Evolutionary conservation across 2,888 invertebrate species (phyloP).

Genomic region (Leucophenga maculata): DNA sequence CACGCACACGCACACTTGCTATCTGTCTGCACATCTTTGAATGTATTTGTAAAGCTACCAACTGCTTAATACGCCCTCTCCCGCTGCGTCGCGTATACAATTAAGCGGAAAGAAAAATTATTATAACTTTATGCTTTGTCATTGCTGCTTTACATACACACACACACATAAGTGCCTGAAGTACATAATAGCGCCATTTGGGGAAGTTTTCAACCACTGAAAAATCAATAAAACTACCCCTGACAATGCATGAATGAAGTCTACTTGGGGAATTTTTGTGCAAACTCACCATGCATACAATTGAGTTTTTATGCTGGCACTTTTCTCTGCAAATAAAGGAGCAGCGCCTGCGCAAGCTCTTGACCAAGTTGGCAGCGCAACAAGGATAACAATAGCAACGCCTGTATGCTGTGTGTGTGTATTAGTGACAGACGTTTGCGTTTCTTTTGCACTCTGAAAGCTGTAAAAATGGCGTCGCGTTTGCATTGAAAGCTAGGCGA

Average conservation of each 20-base stretch:
- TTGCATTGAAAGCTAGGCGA: background rate
- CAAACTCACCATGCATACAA: constrained; percentile 50
- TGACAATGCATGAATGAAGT: constrained; percentile 24
- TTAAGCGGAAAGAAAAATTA: constrained; percentile 69
- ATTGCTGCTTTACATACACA: constrained; percentile 50
- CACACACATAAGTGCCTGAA: background rate
- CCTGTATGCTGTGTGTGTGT: background rate
- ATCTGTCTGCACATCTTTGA: constrained; percentile 43
- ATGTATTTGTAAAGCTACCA: background rate
- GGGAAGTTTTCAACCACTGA: constrained; percentile 17
- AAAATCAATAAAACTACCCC: constrained; percentile 60
- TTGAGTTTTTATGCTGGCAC: constrained; percentile 48
- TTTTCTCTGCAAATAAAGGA: background rate
- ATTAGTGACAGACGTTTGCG: constrained; percentile 37
- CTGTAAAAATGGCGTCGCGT: constrained; percentile 59
- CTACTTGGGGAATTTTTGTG: constrained; percentile 20
- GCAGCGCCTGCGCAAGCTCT: background rate
- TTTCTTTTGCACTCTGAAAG: constrained; percentile 58
- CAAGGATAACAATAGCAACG: constrained; percentile 42
- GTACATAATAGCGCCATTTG: constrained; percentile 8
- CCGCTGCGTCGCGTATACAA: constrained; percentile 50
- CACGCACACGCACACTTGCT: background rate
- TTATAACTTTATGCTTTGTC: constrained; percentile 67
- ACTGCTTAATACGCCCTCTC: too few relatives aligned
- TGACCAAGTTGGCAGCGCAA: constrained; percentile 24